Conservation (phyloP, 1,140 invertebrate genomes). For the Drosophila sproati region DNA sequence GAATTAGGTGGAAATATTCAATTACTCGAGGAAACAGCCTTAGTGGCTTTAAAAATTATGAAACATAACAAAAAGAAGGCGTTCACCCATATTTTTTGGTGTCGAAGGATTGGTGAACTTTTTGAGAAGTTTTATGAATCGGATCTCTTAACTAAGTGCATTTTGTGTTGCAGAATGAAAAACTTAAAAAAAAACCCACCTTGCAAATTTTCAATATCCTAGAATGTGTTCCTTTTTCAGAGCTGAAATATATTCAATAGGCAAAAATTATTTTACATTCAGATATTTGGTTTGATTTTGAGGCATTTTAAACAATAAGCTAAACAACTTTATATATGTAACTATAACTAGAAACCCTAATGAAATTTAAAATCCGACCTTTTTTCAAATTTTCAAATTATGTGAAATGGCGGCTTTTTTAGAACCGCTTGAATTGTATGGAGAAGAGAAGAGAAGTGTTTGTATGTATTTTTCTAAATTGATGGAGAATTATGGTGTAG, state of each 20-base stretch:
- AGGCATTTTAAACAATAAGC: background rate
- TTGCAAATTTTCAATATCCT: constrained; percentile 38
- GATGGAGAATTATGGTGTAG: constrained; percentile 7
- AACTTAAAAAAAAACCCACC: constrained; percentile 30
- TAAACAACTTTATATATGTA: background rate
- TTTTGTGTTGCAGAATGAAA: constrained; percentile 7
- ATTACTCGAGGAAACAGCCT: constrained; percentile 1
- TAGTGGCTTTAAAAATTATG: constrained; percentile 28
- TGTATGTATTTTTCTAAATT: constrained; percentile 49
- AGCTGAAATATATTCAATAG: constrained; percentile 4
- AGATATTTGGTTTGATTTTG: background rate
- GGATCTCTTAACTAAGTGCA: constrained; percentile 9
- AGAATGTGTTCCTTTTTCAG: constrained; percentile 49
- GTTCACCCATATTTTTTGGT: constrained; percentile 12
- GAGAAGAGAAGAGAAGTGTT: constrained; percentile 17
- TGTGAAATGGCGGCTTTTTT: constrained; percentile 11
- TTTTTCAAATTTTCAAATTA: constrained; percentile 29
- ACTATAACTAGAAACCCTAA: background rate
- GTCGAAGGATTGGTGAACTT: background rate
- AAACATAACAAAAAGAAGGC: background rate
- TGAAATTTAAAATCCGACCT: constrained; percentile 21
- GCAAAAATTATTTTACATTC: too few species aligned
- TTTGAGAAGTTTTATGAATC: constrained; percentile 8
- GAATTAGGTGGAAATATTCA: constrained; percentile 28
- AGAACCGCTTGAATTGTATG: constrained; percentile 12